phyloP scores from a whole-genome alignment of 2,888 invertebrate species.

The Drosophila ezoana region DNA sequence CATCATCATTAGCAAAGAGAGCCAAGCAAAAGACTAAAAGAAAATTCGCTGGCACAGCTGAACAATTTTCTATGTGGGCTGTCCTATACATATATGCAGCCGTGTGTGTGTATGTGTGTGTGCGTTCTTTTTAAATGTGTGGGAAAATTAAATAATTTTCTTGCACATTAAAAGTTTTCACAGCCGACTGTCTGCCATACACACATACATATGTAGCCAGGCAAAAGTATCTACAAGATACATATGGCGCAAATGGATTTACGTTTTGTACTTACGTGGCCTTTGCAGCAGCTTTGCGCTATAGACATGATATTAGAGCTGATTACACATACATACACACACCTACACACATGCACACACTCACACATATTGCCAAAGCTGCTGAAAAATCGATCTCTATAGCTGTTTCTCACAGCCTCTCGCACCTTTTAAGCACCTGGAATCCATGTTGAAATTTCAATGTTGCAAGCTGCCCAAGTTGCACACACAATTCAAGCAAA shows the following conservation, averaged over 20 bases:
- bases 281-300: slow-evolving; percentile 32
- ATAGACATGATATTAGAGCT: slow-evolving; percentile 1
- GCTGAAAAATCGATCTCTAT: neutral
- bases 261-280: slow-evolving; percentile 63
- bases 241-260: slow-evolving; percentile 72
- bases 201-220: slow-evolving; percentile 33
- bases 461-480: neutral
- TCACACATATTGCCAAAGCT: slow-evolving; percentile 10
- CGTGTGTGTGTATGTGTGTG: slow-evolving; percentile 18
- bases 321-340: neutral
- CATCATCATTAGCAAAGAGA: slow-evolving; percentile 41
- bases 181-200: slow-evolving; percentile 40
- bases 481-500: no score
- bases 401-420: neutral
- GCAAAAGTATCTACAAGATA: slow-evolving; percentile 69
- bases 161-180: slow-evolving; percentile 77
- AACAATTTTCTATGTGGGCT: slow-evolving; percentile 34
- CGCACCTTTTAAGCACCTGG: neutral
- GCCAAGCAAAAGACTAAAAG: slow-evolving; percentile 31
- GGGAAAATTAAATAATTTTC: slow-evolving; percentile 80
- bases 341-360: neutral
- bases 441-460: neutral
- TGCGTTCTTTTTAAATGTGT: slow-evolving; percentile 37
- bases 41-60: slow-evolving; percentile 58
- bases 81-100: slow-evolving; percentile 8